Conservation (phyloP, 2,888 invertebrate species). For the Bursaphelenchus okinawaensis region DNA sequence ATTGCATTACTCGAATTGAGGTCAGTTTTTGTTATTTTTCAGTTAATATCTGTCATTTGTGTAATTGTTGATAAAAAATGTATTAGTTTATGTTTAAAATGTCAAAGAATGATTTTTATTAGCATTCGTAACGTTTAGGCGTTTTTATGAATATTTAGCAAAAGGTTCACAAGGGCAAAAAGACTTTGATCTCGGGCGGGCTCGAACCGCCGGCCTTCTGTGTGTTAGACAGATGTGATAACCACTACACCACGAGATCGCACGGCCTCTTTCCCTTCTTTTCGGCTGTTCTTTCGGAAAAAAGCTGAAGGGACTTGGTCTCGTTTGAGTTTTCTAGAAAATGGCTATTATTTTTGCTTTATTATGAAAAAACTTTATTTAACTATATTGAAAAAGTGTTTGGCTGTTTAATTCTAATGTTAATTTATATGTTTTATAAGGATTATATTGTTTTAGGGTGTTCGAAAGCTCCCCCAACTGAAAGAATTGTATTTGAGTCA, state of each 20-base stretch:
- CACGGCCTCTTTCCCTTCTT: background rate
- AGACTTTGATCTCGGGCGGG: constrained; percentile 37
- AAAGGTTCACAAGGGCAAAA: background rate
- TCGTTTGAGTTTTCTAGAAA: background rate
- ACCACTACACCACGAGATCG: constrained; percentile 31
- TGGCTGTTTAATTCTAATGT: too few relatives aligned
- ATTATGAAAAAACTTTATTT: too few relatives aligned
- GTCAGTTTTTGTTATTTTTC: constrained; percentile 20
- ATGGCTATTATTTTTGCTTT: background rate
- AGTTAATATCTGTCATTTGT: background rate
- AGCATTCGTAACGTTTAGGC: too few relatives aligned
- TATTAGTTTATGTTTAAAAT: background rate
- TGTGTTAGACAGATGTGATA: constrained; percentile 46
- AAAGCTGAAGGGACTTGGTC: background rate
- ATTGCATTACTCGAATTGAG: constrained; percentile 35
- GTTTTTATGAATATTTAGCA: too few relatives aligned
- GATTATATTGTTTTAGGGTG: constrained; percentile 17
- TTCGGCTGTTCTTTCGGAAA: background rate
- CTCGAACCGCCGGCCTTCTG: constrained; percentile 43
- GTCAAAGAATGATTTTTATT: background rate
- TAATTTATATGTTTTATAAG: background rate
- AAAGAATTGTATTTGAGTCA: constrained; percentile 86
- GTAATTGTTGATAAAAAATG: background rate
- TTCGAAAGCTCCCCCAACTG: constrained; percentile 69
- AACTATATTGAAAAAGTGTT: too few relatives aligned